Conservation (phyloP, 2,888 invertebrate genomes). For the Biston betularia region DNA sequence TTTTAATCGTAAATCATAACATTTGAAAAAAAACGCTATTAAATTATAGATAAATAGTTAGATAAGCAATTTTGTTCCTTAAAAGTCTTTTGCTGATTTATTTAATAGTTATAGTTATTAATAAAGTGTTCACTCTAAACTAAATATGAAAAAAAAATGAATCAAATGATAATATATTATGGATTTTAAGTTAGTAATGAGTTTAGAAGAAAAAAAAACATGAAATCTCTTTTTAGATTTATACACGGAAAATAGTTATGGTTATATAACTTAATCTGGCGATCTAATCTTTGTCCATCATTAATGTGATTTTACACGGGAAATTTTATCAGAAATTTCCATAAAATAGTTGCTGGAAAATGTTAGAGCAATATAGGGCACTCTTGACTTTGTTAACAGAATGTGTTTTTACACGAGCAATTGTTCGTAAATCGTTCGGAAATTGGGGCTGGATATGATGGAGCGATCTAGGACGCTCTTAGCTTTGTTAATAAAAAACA, state of each 20-base stretch:
- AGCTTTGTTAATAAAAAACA: no score
- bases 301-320: no score
- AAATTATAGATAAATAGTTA: constrained; percentile 11
- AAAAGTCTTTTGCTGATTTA: constrained; percentile 27
- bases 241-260: background rate
- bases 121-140: constrained; percentile 32
- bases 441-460: no score
- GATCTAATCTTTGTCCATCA: no score
- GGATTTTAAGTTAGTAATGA: background rate
- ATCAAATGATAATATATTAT: constrained; percentile 10
- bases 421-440: no score
- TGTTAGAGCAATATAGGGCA: no score
- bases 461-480: no score
- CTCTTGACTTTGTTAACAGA: no score
- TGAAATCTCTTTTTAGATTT: constrained; percentile 12
- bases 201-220: background rate
- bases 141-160: constrained; percentile 1
- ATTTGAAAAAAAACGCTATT: constrained; percentile 24
- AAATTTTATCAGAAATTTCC: no score
- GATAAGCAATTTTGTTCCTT: constrained; percentile 36
- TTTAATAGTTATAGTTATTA: constrained; percentile 19
- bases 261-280: background rate
- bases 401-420: no score
- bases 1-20: constrained; percentile 20
- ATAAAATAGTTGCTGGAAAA: no score